Evolutionary conservation across 2,888 invertebrate genomes (phyloP), one percentile per base, ranked within the genome.

Genomic region (Megaustenia siamemsis): DNA sequence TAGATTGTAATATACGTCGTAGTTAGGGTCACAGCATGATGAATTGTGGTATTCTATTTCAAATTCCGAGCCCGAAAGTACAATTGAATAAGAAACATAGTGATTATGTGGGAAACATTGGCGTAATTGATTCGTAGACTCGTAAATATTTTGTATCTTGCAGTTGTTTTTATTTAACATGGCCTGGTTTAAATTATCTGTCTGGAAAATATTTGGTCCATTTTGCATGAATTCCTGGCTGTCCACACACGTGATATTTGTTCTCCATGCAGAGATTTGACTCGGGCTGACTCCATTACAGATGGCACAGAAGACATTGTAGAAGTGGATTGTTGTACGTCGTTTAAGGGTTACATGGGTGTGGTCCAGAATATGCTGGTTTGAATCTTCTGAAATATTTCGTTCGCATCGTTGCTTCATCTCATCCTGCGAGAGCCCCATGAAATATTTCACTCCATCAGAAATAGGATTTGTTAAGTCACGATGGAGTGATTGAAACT

Each of bases 281-380:
- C 35, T 38, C 28, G 73, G 82, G 28, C 21, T 43, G 21, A 82
- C 43, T 2, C 86, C 86, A 56, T 86, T 81, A 68, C 86, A 86
- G 4, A 77, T 69, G 1, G 86, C 86, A 24, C 86, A 86, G 56
- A 83, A 86, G 2, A 84, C 73, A 43, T 86, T 86, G 38, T 73
- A 81, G 71, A 86, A 86, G 32, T 81, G 77, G 6, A 86, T 8
- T 5, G 32, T 21, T 0, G 5, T 40, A 66, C 40, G 32, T 10
- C 18, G 1, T 2, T n/a, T 18, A 6, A 83, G 66, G 4, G 45
- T 32, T 10, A 75, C 43, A 12, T 69, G 81, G 4, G 38, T 80
- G 38, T 80, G 2, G 12, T 80, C 38, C 35, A 80, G 35, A 8
- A 28, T 21, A 18, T 68, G 45, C 24, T 38, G 5, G 3, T 43